phyloP scores from a whole-genome alignment of 2,888 invertebrate species.

The Tenthredo mesomela region DNA sequence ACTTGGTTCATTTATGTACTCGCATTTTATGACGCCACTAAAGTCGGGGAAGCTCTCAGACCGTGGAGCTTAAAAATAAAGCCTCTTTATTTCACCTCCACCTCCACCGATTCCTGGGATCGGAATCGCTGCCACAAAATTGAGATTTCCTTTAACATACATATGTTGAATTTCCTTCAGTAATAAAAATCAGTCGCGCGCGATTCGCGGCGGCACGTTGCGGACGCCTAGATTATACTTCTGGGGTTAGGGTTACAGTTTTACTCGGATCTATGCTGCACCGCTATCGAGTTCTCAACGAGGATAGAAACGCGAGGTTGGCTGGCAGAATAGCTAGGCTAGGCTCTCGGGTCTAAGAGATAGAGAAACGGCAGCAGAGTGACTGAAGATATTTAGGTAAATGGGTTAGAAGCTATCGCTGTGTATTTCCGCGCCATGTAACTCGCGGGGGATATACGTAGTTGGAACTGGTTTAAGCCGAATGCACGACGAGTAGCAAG shows the following conservation, averaged over 20 bases:
- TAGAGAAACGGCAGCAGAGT: constrained; percentile 41
- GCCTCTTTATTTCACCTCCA: constrained; percentile 46
- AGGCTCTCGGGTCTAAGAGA: constrained; percentile 18
- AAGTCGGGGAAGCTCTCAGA: constrained; percentile 63
- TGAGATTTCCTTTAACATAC: neutral
- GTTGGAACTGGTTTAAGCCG: constrained; percentile 49
- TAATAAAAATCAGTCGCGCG: constrained; percentile 44
- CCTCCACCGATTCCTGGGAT: neutral
- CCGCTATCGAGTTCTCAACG: constrained; percentile 21
- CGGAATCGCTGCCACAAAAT: neutral
- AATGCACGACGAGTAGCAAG: constrained; percentile 47
- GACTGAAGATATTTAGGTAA: constrained; percentile 69
- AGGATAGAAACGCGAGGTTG: constrained; percentile 32
- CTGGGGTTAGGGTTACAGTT: constrained; percentile 28
- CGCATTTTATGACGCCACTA: constrained; percentile 73
- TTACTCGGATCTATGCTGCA: constrained; percentile 29
- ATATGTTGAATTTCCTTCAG: constrained; percentile 14
- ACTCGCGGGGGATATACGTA: constrained; percentile 58
- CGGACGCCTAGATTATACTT: constrained; percentile 21
- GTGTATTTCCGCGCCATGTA: constrained; percentile 72
- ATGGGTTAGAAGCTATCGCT: constrained; percentile 74
- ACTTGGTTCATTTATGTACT: constrained; percentile 76
- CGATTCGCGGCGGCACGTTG: constrained; percentile 45
- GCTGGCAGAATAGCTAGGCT: neutral
- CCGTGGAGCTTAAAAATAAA: constrained; percentile 68